These are phyloP conservation scores for Magallana nippona DNA, from an alignment of 2,888 invertebrate genomes.

Conservation along the genomic window DNA sequence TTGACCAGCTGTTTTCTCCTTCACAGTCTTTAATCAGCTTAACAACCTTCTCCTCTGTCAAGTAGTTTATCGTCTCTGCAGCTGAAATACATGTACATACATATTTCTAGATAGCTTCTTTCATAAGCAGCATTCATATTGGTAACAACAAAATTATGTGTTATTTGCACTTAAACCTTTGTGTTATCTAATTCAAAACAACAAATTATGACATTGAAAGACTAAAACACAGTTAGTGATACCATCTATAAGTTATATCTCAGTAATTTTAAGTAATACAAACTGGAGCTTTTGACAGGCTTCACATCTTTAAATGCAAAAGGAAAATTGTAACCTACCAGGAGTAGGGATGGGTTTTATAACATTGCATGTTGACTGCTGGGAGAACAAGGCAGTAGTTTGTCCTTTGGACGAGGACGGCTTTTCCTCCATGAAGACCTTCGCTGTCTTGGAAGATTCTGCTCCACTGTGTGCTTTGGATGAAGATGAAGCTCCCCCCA, in stretches of 20 bases:
- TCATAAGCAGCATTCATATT: no score
- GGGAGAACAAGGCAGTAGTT: constrained; percentile 21
- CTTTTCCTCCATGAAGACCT: neutral
- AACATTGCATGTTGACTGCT: constrained; percentile 44
- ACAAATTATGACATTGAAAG: no score
- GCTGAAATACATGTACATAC: constrained; percentile 18
- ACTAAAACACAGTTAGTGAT: no score
- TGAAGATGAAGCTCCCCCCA: constrained; percentile 3
- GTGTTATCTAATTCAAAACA: no score
- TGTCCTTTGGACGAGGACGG: constrained; percentile 38
- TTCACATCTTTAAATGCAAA: neutral
- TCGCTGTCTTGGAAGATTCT: constrained; percentile 2
- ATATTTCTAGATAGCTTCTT: no score
- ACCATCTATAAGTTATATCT: no score
- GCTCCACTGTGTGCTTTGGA: constrained; percentile 32
- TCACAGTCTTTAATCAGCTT: constrained; percentile 89
- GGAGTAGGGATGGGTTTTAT: constrained; percentile 37
- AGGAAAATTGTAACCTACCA: constrained; percentile 31
- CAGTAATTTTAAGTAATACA: no score
- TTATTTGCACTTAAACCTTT: no score
- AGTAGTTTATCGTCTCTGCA: constrained; percentile 53
- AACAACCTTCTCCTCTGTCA: constrained; percentile 89
- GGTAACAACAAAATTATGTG: no score
- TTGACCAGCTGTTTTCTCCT: constrained; percentile 85
- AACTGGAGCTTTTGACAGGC: no score